Percentiles rank a stretch among this genome's conserved stretches.
These are phyloP conservation scores for Bruchidius siliquastri DNA, from an alignment of 2,888 invertebrate genomes.

Conservation along the genomic window DNA sequence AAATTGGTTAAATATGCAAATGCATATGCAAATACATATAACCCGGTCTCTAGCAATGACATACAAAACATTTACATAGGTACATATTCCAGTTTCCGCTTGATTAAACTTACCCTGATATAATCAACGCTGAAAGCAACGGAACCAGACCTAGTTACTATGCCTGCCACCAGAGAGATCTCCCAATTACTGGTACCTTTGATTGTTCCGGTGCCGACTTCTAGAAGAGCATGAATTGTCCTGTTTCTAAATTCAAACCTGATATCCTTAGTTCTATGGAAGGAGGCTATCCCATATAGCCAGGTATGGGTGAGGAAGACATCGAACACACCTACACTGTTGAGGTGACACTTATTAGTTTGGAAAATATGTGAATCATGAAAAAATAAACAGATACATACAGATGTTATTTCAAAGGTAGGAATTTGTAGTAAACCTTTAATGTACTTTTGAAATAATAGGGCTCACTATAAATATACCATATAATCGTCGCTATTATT, in stretches of 20 bases:
- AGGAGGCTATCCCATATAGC: constrained; percentile 73
- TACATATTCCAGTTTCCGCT: no score
- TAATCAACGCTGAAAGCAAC: constrained; percentile 77
- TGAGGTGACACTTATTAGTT: background rate
- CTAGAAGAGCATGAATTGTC: constrained; percentile 61
- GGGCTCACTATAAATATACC: no score
- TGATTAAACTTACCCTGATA: constrained; percentile 51
- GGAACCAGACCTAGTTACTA: constrained; percentile 66
- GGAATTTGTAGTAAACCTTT: no score
- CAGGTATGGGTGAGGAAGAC: constrained; percentile 70
- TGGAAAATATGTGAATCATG: background rate
- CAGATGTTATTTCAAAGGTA: no score
- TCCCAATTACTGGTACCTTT: constrained; percentile 78
- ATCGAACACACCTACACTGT: constrained; percentile 63
- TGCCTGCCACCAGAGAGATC: constrained; percentile 61
- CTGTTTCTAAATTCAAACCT: constrained; percentile 68
- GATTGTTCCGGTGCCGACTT: constrained; percentile 75
- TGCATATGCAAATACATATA: no score
- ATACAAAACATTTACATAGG: no score
- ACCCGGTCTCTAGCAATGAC: no score
- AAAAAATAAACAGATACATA: no score
- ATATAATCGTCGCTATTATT: no score
- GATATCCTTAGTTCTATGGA: constrained; percentile 78
- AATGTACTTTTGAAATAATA: no score
- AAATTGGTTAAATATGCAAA: no score